Percentiles rank a stretch among this genome's conserved stretches.
These are phyloP conservation scores for Chaetoderma sp. DNA, from an alignment of 2,888 invertebrate species.

Conservation along the genomic window DNA sequence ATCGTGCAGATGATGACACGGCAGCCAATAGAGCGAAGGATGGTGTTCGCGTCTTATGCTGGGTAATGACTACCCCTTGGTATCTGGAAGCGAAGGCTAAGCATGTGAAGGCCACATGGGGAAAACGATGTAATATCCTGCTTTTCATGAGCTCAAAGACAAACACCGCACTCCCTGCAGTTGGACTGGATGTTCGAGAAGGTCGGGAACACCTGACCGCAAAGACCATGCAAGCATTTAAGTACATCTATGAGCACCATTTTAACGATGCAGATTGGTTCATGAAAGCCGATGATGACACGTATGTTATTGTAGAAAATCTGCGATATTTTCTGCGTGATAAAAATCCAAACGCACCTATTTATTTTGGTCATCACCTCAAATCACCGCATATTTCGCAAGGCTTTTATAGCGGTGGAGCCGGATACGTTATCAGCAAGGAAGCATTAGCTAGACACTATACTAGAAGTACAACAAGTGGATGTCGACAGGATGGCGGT, in stretches of 20 bases:
- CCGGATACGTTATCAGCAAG: constrained; percentile 85
- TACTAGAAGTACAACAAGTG: constrained; percentile 75
- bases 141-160: constrained; percentile 70
- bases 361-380: constrained; percentile 77
- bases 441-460: constrained; percentile 82
- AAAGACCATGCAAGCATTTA: constrained; percentile 94
- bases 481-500: constrained; percentile 80
- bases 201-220: constrained; percentile 93
- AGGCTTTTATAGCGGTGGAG: constrained; percentile 72
- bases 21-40: constrained; percentile 73
- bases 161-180: constrained; percentile 79
- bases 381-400: constrained; percentile 49
- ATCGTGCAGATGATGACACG: constrained; percentile 45
- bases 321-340: constrained; percentile 87
- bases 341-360: constrained; percentile 79
- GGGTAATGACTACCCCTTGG: constrained; percentile 93
- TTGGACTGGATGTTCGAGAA: constrained; percentile 82
- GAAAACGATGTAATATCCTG: constrained; percentile 49
- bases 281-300: constrained; percentile 98
- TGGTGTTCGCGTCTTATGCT: constrained; percentile 89
- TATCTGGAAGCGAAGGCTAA: constrained; percentile 89
- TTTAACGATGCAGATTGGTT: constrained; percentile 94
- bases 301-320: constrained; percentile 96
- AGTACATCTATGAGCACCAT: constrained; percentile 85
- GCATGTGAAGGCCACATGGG: constrained; percentile 76